phyloP scores from a whole-genome alignment of 1,140 invertebrate species.

The Artemia franciscana region DNA sequence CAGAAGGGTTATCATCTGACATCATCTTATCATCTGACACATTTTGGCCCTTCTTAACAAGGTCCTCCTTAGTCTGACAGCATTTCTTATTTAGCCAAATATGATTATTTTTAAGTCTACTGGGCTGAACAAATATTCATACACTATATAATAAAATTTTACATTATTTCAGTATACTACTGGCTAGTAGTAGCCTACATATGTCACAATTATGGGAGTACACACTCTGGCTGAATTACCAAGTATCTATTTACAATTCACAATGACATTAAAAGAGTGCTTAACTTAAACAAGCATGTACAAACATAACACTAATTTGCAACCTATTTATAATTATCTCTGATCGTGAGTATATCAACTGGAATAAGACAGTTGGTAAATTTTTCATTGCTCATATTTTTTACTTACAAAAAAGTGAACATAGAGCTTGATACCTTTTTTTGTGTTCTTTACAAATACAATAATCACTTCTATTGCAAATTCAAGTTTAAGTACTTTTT shows the following conservation, averaged over 20 bases:
- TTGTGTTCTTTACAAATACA: too few species aligned
- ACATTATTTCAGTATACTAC: background rate
- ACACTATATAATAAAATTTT: background rate
- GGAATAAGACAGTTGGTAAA: too few species aligned
- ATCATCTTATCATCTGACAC: too few species aligned
- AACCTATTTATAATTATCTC: background rate
- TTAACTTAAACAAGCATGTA: background rate
- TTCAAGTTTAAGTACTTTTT: too few species aligned
- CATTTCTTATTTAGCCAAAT: background rate
- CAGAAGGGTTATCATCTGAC: too few species aligned
- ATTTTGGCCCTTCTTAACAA: background rate
- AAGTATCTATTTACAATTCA: background rate
- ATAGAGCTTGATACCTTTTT: too few species aligned
- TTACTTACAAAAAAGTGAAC: too few species aligned
- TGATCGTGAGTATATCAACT: too few species aligned
- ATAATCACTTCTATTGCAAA: too few species aligned
- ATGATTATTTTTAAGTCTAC: background rate
- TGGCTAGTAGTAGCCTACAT: background rate
- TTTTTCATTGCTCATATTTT: too few species aligned
- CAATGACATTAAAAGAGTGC: background rate
- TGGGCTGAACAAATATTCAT: background rate
- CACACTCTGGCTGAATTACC: background rate
- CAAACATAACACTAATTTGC: background rate
- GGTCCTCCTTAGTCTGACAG: background rate
- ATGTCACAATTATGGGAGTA: background rate